Evolutionary conservation across 1,140 invertebrate genomes (phyloP), one percentile per base, ranked within the genome.

Genomic region (Zaprionus ornatus): DNA sequence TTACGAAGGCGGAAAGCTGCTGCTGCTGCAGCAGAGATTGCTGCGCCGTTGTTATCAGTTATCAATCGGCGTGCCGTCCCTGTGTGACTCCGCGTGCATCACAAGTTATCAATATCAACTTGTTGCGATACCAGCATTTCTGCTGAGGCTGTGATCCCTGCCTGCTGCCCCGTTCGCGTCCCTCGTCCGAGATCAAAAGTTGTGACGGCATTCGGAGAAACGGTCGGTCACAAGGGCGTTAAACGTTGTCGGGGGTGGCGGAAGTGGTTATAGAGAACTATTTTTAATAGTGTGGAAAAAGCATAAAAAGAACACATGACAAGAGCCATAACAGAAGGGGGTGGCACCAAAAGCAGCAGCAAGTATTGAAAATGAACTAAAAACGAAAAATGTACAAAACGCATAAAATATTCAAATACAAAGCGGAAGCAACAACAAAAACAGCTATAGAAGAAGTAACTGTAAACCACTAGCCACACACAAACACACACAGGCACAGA

Each of bases 351-450:
- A 64, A 13, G 40, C 40, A 45, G 40, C 71, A 19, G 54, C 56
- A 69, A 68, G 52, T 10, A 32, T 60, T 74, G 45, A 62, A 56
- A 50, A 63, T 65, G 59, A 64, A 56, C 6, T 67, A 74, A 54
- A 37, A 65, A 54, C 21, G n/a, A 68, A 80, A 83, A 88, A 88
- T 88, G 86, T 85, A 79, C 57, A 80, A 79, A 90, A 85, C 85
- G 78, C 79, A 85, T 90, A 56, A 90, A 82, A 76, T 76, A 90
- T 90, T 90, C 35, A 84, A 62, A 63, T 59, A 66, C 70, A 66
- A 70, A 80, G 27, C 40, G 25, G 40, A 42, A 54, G 32, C 55
- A 77, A 54, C 50, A 79, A 61, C 61, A 71, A 61, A 25, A 69
- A 60, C 48, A 62, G 55, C 27, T 64, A 60, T 32, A 62, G 61